Conservation (phyloP, 2,797 vertebrate genomes). For the Epinephelus coioides region DNA sequence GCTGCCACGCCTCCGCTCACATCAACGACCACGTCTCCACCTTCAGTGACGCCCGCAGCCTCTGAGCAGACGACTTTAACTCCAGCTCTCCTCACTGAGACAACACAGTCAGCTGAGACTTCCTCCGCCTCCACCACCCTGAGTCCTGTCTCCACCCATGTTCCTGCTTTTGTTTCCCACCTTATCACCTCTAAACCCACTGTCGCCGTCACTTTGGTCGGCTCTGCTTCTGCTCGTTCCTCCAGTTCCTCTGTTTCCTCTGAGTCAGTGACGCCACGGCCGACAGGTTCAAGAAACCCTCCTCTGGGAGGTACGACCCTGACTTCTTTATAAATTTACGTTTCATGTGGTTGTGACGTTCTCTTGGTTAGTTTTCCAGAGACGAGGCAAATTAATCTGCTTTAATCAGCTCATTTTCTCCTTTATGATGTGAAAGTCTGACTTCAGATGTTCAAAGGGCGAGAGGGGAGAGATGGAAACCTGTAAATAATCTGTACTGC, state of each 20-base stretch:
- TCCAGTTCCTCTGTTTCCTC: conserved; percentile 12
- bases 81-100: conserved; percentile 27
- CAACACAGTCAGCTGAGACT: conserved; percentile 1
- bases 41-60: background rate
- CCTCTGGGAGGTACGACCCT: conserved; percentile 56
- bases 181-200: background rate
- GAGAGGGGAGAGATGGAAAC: too few species aligned
- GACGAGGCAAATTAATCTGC: background rate
- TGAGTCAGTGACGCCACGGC: background rate
- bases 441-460: too few species aligned
- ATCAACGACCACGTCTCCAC: background rate
- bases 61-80: background rate
- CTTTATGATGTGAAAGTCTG: too few species aligned
- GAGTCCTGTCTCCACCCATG: conserved; percentile 7
- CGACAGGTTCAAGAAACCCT: background rate
- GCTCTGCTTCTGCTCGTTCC: background rate
- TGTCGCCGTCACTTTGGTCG: background rate
- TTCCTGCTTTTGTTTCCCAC: conserved; percentile 21
- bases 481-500: too few species aligned
- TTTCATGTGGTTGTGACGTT: background rate
- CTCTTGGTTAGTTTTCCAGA: background rate
- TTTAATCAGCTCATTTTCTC: too few species aligned
- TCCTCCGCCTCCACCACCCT: conserved; percentile 14
- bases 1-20: background rate
- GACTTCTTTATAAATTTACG: background rate